Evolutionary conservation across 2,888 invertebrate genomes (phyloP), one percentile per base, ranked within the genome.

Genomic region (Ophion ellenae): DNA sequence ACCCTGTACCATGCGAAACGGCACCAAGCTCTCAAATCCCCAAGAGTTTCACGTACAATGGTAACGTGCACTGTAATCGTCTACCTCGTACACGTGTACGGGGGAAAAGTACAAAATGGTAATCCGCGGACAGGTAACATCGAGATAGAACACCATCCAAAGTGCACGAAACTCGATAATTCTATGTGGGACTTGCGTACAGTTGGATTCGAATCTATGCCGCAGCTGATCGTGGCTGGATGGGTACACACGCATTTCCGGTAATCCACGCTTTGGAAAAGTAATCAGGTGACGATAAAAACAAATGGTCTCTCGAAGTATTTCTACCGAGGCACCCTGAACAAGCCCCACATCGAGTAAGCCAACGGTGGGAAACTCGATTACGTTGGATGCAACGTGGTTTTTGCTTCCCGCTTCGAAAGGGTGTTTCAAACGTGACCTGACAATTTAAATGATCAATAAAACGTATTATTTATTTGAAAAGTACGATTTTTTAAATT

Each of bases 101-200:
- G n/a, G 61, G 57, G 73, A 76, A 83, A 80, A 83, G 71, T 76
- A 79, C 70, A 67, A 83, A 76, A 80, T 76, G 83, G 70, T 85
- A 83, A 83, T 85, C 73, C 75, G 67, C 79, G 79, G 82, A 82
- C 82, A 73, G 73, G 53, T 76, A 80, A 75, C 83, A 73, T 80
- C 20, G 67, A 47, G 83, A 64, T 11, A 40, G 61, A 79, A 70
- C 59, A 64, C 45, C 67, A 80, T 82, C 70, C 57, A 59, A 69
- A 75, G 63, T 73, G 61, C 47, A 63, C 73, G 83, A 83, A 77
- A 76, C 45, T 80, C 76, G 80, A 85, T 85, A 83, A 83, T 80
- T 83, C 80, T 71, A 85, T 82, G 61, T 32, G 71, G 69, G 17
- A 57, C 28, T 82, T 59, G 67, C 24, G 20, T 75, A 64, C 63